Conservation (phyloP, 2,888 invertebrate species). For the Brassicogethes aeneus region DNA sequence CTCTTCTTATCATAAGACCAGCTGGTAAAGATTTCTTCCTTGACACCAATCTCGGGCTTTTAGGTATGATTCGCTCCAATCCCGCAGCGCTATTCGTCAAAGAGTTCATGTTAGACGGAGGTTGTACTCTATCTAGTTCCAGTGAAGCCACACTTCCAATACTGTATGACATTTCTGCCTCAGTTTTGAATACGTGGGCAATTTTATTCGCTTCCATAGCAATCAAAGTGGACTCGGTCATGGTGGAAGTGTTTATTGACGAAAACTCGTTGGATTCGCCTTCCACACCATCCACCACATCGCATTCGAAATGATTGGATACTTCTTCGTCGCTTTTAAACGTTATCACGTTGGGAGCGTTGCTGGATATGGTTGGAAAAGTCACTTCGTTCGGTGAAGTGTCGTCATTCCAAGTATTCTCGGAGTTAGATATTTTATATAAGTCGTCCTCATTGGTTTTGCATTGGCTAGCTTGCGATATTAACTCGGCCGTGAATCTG, state of each 20-base stretch:
- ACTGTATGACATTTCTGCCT: conserved; percentile 50
- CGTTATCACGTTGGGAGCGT: conserved; percentile 62
- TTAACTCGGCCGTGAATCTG: conserved; percentile 53
- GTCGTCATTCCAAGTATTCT: conserved; percentile 76
- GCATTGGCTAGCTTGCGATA: conserved; percentile 55
- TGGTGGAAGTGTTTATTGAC: conserved; percentile 49
- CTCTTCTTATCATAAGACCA: conserved; percentile 62
- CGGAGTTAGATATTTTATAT: conserved; percentile 33
- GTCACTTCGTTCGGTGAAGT: conserved; percentile 70
- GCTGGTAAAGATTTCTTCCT: conserved; percentile 62
- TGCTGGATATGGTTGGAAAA: conserved; percentile 72
- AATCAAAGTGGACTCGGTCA: conserved; percentile 63
- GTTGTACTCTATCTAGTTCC: conserved; percentile 66
- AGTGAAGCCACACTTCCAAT: conserved; percentile 51
- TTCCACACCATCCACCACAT: conserved; percentile 20
- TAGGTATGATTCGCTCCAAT: conserved; percentile 18
- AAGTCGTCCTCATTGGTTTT: conserved; percentile 41
- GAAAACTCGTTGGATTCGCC: conserved; percentile 36
- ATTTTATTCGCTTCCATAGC: conserved; percentile 68
- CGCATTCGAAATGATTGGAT: conserved; percentile 14
- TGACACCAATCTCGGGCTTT: conserved; percentile 29
- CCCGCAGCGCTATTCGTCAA: conserved; percentile 39
- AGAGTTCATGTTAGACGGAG: conserved; percentile 69
- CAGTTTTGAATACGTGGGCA: conserved; percentile 47
- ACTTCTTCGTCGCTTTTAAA: conserved; percentile 48